A percentile compares a stretch with the other conserved stretches of the same genome.
These are phyloP conservation scores for Bubo bubo DNA, from an alignment of 2,113 vertebrate genomes.

Conservation along the genomic window DNA sequence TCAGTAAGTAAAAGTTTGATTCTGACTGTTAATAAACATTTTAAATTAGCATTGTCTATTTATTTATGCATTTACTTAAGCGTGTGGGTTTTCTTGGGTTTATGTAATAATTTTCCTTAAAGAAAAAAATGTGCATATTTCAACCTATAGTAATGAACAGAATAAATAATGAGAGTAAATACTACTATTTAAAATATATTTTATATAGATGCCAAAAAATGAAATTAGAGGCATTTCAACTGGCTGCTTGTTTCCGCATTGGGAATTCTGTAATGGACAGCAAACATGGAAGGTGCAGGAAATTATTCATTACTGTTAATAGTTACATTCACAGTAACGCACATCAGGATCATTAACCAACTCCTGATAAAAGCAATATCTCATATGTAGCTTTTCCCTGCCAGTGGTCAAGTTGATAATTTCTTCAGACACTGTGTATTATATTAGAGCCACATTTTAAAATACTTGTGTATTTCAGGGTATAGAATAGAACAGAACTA, in stretches of 20 bases:
- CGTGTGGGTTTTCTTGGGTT: background rate
- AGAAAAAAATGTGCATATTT: background rate
- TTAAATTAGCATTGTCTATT: background rate
- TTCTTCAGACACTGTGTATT: background rate
- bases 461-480: background rate
- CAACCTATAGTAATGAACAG: background rate
- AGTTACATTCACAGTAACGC: background rate
- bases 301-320: background rate
- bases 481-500: background rate
- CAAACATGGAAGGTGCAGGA: background rate
- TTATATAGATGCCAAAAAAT: background rate
- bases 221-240: background rate
- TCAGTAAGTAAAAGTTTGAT: conserved; percentile 70
- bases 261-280: background rate
- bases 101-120: background rate
- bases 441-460: background rate
- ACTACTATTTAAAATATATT: background rate
- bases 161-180: background rate
- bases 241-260: background rate
- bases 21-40: background rate
- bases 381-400: background rate
- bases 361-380: background rate
- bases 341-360: background rate
- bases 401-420: background rate
- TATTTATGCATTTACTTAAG: background rate